Conservation (phyloP, 2,113 vertebrate genomes). For the Murina feae region DNA sequence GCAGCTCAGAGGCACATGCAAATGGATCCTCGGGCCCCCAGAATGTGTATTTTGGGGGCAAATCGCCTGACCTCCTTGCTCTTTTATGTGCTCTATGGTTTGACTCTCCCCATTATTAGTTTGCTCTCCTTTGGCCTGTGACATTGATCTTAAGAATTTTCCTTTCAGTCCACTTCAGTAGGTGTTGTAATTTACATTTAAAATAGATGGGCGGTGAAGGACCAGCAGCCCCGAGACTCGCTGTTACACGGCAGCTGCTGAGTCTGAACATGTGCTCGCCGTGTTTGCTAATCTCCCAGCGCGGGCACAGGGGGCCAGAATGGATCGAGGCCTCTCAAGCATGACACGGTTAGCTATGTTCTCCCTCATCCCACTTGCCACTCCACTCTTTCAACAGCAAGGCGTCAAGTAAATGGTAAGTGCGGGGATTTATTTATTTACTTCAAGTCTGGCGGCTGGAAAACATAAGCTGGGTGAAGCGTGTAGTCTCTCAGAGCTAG, state of each 20-base stretch:
- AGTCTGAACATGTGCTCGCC: rapidly evolving
- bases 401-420: conserved; percentile 41
- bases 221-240: neutral
- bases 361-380: conserved; percentile 29
- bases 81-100: conserved; percentile 15
- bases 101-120: conserved; percentile 27
- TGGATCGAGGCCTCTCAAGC: neutral
- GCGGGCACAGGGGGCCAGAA: neutral
- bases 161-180: conserved; percentile 37
- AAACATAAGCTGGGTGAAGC: conserved; percentile 59
- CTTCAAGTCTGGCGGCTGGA: conserved; percentile 34
- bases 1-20: neutral
- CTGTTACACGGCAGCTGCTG: neutral
- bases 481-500: conserved; percentile 36
- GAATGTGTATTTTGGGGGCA: neutral
- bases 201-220: conserved; percentile 39
- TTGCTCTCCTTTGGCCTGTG: conserved; percentile 51
- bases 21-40: neutral
- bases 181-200: conserved; percentile 54
- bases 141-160: conserved; percentile 38
- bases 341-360: neutral
- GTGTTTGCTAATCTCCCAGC: neutral
- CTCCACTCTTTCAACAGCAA: conserved; percentile 53
- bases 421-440: conserved; percentile 40
- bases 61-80: neutral